Evolutionary conservation across 1,140 invertebrate species (phyloP).

Genomic region (Cotesia typhae): DNA sequence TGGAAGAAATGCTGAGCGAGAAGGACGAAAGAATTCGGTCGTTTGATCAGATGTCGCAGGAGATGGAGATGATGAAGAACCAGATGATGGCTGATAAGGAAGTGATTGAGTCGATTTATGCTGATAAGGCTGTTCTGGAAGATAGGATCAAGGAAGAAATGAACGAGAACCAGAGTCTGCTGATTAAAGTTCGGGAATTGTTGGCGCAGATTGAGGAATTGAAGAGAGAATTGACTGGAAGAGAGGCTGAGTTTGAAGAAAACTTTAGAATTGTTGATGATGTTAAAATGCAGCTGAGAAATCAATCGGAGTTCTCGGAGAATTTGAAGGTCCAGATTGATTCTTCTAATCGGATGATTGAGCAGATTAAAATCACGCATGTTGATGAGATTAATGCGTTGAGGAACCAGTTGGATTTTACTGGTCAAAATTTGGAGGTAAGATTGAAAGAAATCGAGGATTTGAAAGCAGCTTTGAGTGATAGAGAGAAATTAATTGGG

Average conservation of each 20-base stretch:
- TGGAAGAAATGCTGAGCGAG: not conserved
- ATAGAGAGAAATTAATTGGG: constrained; percentile 44
- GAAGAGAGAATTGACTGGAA: constrained; percentile 8
- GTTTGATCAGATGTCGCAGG: not conserved
- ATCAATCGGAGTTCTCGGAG: too few relatives aligned
- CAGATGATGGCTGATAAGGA: not conserved
- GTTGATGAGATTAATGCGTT: too few relatives aligned
- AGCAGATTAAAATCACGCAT: too few relatives aligned
- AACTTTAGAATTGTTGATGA: too few relatives aligned
- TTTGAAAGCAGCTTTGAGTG: constrained; percentile 33
- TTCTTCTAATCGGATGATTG: not conserved
- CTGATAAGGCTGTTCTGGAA: too few relatives aligned
- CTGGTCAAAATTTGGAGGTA: constrained; percentile 43
- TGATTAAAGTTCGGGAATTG: constrained; percentile 9
- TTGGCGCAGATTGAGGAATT: constrained; percentile 16
- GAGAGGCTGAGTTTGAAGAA: constrained; percentile 13
- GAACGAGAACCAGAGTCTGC: not conserved
- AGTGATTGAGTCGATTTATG: too few relatives aligned
- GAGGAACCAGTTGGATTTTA: too few relatives aligned
- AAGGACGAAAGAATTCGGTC: not conserved
- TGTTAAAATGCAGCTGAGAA: too few relatives aligned
- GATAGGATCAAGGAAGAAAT: too few relatives aligned
- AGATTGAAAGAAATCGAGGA: constrained; percentile 44
- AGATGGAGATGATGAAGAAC: not conserved
- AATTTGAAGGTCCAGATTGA: not conserved